Base-by-base conservation (phyloP, 2,888 invertebrate species). In the Xestia c-nigrum region DNA sequence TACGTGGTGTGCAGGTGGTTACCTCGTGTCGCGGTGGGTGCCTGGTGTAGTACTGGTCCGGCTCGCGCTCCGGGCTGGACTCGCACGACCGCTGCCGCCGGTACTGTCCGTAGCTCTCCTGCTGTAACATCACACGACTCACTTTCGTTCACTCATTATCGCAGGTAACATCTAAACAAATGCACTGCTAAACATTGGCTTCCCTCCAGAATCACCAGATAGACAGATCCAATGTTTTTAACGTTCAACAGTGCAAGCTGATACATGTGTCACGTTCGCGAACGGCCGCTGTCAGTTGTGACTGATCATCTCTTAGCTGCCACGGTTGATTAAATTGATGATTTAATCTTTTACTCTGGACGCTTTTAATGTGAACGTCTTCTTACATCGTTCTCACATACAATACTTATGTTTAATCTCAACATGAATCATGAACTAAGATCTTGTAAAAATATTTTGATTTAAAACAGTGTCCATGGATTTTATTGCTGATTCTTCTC, bases 31-130 rank as follows among this genome's bases (percentile, higher is more conserved):
- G 24, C 0, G 81, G 81, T 50, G 79, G 70, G n/a, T 59, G 71
- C 0, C 84, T 43, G 16, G 50, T 16, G 76, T 74, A 93, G 92
- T 85, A 89, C 61, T 50, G 76, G 38, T 91, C 91, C 14, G 85
- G 80, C 40, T 94, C 95, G 0, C 95, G 90, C 87, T 96, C 96
- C 9, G 96, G 96, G 43, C 95, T 95, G 24, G 96, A 96, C 81
- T 95, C 96, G 88, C 93, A 89, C 21, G 95, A 95, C 73, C 95
- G 92, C 89, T 89, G 93, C 71, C 94, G 93, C 72, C 94, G 87
- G 88, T 90, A 94, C 91, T 91, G 91, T 0, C 92, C 90, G 90
- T 93, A 94, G 46, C 92, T 88, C 82, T 95, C 94, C 78, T 95
- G 95, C 91, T 92, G 90, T 9, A 10, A 38, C 19, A 19, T 0